A percentile compares a stretch with the other conserved stretches of the same genome.
phyloP scores from a whole-genome alignment of 2,113 vertebrate genomes.

The Dromiciops gliroides region DNA sequence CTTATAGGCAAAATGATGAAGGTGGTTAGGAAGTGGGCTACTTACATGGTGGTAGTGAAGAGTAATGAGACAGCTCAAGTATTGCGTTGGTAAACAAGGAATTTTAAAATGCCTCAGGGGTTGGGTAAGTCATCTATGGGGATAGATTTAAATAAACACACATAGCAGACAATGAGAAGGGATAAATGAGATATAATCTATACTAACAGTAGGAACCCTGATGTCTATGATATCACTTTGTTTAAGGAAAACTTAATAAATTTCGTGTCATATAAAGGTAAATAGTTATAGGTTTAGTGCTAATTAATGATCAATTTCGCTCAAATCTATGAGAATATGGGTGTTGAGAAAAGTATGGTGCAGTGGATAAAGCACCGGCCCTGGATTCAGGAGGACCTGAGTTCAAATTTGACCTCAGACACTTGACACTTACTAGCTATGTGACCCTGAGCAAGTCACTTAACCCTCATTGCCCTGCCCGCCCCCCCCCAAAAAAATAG shows the following conservation, averaged over 20 bases:
- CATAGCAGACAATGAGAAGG: not conserved
- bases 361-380: too few relatives aligned
- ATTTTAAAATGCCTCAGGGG: not conserved
- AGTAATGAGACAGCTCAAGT: not conserved
- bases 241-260: not conserved
- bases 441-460: too few relatives aligned
- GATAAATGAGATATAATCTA: not conserved
- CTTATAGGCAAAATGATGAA: not conserved
- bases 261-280: not conserved
- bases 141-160: not conserved
- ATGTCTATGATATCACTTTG: not conserved
- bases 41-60: not conserved
- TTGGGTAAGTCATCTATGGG: not conserved
- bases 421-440: too few relatives aligned
- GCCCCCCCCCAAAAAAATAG: too few relatives aligned
- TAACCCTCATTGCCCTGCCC: too few relatives aligned
- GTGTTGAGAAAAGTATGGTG: not conserved
- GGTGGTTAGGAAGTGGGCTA: not conserved
- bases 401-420: too few relatives aligned
- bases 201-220: not conserved
- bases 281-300: not conserved
- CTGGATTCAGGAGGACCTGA: too few relatives aligned
- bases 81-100: not conserved
- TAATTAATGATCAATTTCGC: not conserved
- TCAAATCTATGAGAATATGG: not conserved